Evolutionary conservation across 1,140 invertebrate species (phyloP), one percentile per base, ranked within the genome.

Genomic region (Drosophila nasuta): DNA sequence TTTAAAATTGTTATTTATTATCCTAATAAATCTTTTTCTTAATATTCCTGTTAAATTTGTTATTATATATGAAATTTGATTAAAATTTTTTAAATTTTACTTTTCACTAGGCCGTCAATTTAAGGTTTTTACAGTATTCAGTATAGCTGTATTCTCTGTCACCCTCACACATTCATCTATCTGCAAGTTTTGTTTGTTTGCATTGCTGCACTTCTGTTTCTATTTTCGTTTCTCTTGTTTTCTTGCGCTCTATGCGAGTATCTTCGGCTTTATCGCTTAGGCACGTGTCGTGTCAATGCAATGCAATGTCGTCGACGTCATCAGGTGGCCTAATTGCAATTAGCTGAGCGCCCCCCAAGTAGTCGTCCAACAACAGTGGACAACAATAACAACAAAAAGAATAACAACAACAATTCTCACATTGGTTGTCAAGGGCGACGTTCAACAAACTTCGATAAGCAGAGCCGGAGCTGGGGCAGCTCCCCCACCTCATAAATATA

Each of bases 401-500:
- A 20, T 0, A 20, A 20, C 2, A 33, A 25, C 17, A 10, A 43
- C 46, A 25, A 43, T 17, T 25, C 13, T 5, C 5, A 30, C n/a
- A 25, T 17, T 48, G 49, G 59, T 56, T 48, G 59, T 64, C 59
- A 71, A 71, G 68, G 68, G 68, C 49, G 28, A 51, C 35, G 54
- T 45, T 45, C 54, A 56, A 67, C 54, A 69, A 70, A 56, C 28
- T 63, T 63, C 38, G 68, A 71, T 71, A 71, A 71, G 68, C 59
- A 64, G 20, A 25, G 28, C 51, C 54, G 33, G 30, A 17, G 30
- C 15, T 13, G 17, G 6, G 17, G 17, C 30, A 30, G 62, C 20
- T 41, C 54, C 54, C 45, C 33, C 52, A 58, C 17, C 43, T 71
- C 62, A 46, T 60, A 41, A 58, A 59, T 59, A 59, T 35, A 67